Evolutionary conservation across 2,888 invertebrate species (phyloP), one percentile per base, ranked within the genome.

Genomic region (Lepeophtheirus nordmannii): DNA sequence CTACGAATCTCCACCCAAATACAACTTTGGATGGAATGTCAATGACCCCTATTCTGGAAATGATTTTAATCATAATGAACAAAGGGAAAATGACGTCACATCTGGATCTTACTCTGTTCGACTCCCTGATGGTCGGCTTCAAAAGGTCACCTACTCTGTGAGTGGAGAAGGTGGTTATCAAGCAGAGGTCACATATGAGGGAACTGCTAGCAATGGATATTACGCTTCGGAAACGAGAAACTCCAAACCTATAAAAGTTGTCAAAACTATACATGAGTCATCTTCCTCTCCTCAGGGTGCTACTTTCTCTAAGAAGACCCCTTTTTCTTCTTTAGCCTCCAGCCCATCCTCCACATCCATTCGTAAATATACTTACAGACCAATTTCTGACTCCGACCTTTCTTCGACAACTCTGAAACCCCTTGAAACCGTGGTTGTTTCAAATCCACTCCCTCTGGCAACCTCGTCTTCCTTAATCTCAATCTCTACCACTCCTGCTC

Each of bases 181-280:
- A 11, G 66, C 66, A 23, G 66, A 66, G n/a, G 66, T 66, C 10
- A 60, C 60, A 1, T 66, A 66, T 53, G 66, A 66, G 23, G 66
- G 66, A 38, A 58, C 22, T 23, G 41, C 66, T 7, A 59, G 41
- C 53, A n/a, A 14, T 46, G n/a, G 5, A n/a, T 46, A 46, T 8
- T 46, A n/a, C 53, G 8, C 53, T 8, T 46, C 53, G 2, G 53
- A 46, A 8, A 5, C n/a, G 5, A 46, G 2, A 8, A 17, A 46
- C 8, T 5, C 53, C 2, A 14, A 14, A n/a, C 14, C n/a, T 8
- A 46, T 46, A 2, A 46, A 46, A 17, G 53, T 17, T 1, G 8
- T 46, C 53, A 46, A 46, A 17, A 17, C 14, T 5, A 46, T 46
- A 14, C 30, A 2, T 30, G 30, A 30, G 2, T 30, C 30, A 2